Percentiles rank a stretch among this genome's conserved stretches.
phyloP scores from a whole-genome alignment of 2,797 vertebrate genomes.

The Nannoperca australis region DNA sequence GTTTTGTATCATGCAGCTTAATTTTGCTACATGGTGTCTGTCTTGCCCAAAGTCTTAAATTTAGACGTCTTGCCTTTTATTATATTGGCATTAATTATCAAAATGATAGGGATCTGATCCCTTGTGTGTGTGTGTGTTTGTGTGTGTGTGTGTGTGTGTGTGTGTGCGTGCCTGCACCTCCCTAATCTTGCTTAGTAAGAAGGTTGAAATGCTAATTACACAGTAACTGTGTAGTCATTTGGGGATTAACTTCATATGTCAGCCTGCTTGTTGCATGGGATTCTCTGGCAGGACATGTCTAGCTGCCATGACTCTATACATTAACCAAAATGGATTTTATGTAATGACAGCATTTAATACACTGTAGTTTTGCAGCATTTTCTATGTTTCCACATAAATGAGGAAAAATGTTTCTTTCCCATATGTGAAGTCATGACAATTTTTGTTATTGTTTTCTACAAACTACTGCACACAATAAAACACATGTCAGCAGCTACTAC shows the following conservation, averaged over 20 bases:
- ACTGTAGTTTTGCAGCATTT: conserved; percentile 18
- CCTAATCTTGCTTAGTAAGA: conserved; percentile 62
- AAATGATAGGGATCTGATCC: conserved; percentile 74
- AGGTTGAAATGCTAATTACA: conserved; percentile 74
- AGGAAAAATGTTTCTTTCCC: conserved; percentile 1
- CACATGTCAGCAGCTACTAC: background rate
- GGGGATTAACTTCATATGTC: conserved; percentile 54
- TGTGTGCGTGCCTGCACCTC: conserved; percentile 29
- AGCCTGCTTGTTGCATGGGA: conserved; percentile 42
- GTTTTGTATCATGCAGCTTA: conserved; percentile 65
- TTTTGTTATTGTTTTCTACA: background rate
- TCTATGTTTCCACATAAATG: background rate
- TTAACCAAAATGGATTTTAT: background rate
- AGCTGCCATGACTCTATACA: conserved; percentile 15
- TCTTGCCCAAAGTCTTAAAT: conserved; percentile 73
- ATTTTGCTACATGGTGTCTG: conserved; percentile 63
- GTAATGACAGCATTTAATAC: background rate
- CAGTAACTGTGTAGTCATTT: conserved; percentile 61
- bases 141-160: conserved; percentile 6
- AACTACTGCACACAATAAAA: background rate
- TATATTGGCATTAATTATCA: conserved; percentile 76
- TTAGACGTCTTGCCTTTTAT: conserved; percentile 69
- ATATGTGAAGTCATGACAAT: background rate
- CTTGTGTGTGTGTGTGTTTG: conserved; percentile 5
- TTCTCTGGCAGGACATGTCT: conserved; percentile 17